phyloP scores from a whole-genome alignment of 1,140 invertebrate species.

The Grapholita molesta region DNA sequence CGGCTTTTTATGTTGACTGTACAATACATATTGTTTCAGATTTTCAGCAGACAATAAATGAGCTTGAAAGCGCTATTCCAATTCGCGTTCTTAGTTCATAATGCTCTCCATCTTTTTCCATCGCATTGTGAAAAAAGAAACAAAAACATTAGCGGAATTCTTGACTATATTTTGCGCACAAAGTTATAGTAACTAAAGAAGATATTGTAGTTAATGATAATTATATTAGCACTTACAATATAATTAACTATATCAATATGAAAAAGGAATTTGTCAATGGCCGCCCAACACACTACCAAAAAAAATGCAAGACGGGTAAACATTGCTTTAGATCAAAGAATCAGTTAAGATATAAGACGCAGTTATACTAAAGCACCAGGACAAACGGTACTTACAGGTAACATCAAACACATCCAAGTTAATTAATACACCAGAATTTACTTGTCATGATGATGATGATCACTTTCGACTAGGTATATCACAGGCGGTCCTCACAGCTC shows the following conservation, averaged over 20 bases:
- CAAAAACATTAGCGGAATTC: too few relatives aligned
- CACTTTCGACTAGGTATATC: conserved; percentile 55
- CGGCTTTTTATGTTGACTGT: too few relatives aligned
- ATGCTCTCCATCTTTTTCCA: too few relatives aligned
- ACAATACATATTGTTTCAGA: too few relatives aligned
- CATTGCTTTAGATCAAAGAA: neutral
- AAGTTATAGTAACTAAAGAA: too few relatives aligned
- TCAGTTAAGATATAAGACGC: neutral
- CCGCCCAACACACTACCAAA: neutral
- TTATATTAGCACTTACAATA: too few relatives aligned
- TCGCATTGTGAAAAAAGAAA: too few relatives aligned
- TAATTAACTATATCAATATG: neutral
- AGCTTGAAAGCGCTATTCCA: too few relatives aligned
- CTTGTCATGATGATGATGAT: conserved; percentile 58
- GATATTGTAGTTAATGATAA: too few relatives aligned
- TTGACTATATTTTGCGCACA: too few relatives aligned
- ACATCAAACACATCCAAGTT: neutral
- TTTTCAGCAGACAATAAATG: too few relatives aligned
- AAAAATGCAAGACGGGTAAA: neutral
- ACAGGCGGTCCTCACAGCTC: conserved; percentile 41
- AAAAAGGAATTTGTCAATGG: neutral
- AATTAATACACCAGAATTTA: conserved; percentile 32
- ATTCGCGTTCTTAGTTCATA: too few relatives aligned
- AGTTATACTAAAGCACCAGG: neutral
- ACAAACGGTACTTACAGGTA: conserved; percentile 50